These are phyloP conservation scores for Danio kyathit DNA, from an alignment of 2,797 vertebrate genomes.

Conservation along the genomic window DNA sequence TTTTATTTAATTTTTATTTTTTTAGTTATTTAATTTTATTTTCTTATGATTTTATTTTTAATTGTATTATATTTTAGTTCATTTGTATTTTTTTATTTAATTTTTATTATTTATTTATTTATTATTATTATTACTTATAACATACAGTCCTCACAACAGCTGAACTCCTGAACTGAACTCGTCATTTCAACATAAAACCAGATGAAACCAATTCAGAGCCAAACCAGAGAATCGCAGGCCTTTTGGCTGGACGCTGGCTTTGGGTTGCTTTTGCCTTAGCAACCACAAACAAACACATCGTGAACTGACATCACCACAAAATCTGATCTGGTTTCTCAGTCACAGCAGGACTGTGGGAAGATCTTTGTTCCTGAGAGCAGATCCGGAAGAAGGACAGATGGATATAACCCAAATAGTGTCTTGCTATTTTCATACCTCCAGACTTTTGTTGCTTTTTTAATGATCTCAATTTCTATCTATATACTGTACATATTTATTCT, in stretches of 20 bases:
- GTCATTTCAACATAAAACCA: constrained; percentile 12
- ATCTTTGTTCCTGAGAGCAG: constrained; percentile 29
- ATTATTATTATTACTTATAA: no score
- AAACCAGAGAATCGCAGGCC: constrained; percentile 60
- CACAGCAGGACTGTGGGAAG: constrained; percentile 46
- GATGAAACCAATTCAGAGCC: constrained; percentile 22
- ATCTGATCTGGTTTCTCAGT: constrained; percentile 50
- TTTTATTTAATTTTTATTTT: no score
- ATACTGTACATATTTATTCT: no score
- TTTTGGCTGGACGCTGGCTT: constrained; percentile 64
- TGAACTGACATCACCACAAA: constrained; percentile 65
- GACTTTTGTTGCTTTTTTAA: no score
- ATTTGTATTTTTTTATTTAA: no score
- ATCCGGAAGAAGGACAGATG: constrained; percentile 25
- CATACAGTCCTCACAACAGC: neutral
- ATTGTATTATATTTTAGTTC: no score
- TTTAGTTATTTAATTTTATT: no score
- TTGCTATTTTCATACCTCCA: no score
- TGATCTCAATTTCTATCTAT: no score
- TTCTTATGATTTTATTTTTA: no score
- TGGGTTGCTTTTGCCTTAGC: constrained; percentile 69
- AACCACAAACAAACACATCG: constrained; percentile 71
- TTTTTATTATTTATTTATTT: no score
- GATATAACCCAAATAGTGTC: neutral
- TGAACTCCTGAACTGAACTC: constrained; percentile 45